Evolutionary conservation across 2,113 vertebrate species (phyloP).

Genomic region (Chloebia gouldiae): DNA sequence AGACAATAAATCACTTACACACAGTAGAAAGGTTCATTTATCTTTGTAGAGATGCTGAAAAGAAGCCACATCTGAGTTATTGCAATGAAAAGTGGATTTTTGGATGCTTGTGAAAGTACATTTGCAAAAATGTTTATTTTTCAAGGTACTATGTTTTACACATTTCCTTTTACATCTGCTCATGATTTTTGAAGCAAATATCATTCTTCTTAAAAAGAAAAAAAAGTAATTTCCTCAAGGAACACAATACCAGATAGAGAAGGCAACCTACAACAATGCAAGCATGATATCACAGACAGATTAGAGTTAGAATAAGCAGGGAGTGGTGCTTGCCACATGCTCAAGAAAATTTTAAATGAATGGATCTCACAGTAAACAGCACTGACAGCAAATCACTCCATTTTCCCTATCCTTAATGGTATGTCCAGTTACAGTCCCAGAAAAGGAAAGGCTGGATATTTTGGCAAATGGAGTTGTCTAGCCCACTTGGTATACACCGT

Average conservation of each 20-base stretch:
- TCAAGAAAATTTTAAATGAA: background rate
- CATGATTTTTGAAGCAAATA: background rate
- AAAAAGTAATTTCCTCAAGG: background rate
- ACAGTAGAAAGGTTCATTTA: slow-evolving; percentile 16
- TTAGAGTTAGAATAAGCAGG: background rate
- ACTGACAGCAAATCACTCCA: background rate
- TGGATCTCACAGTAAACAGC: background rate
- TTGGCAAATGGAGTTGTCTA: background rate
- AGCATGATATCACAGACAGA: background rate
- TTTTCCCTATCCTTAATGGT: background rate
- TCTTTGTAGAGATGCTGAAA: background rate
- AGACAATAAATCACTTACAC: slow-evolving; percentile 41
- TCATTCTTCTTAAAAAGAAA: background rate
- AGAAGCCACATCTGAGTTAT: background rate
- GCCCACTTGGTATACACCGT: background rate
- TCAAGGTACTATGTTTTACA: background rate
- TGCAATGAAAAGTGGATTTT: background rate
- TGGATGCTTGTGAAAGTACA: background rate
- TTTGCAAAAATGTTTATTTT: background rate
- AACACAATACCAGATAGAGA: background rate
- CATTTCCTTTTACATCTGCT: background rate
- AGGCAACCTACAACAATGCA: background rate
- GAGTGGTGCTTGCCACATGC: accelerated
- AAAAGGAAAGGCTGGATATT: background rate
- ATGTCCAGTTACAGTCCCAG: background rate